Evolutionary conservation across 2,888 invertebrate species (phyloP).

Genomic region (Cerceris rybyensis): DNA sequence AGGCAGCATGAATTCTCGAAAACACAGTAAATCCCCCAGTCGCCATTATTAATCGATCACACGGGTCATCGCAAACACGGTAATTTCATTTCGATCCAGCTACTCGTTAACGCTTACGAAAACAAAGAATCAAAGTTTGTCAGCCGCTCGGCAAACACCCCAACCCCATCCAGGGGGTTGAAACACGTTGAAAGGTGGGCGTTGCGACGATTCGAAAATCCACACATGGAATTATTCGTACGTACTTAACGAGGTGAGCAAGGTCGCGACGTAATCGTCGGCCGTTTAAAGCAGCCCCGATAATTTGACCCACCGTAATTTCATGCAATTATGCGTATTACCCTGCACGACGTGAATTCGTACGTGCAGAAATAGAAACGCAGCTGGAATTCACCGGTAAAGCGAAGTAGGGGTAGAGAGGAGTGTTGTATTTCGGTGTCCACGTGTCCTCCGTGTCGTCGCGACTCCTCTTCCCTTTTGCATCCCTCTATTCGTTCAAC

Average conservation of each 20-base stretch:
- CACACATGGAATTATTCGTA: conserved; percentile 26
- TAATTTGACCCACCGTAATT: conserved; percentile 71
- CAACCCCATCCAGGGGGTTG: too few relatives aligned
- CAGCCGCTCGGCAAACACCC: too few relatives aligned
- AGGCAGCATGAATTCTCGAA: too few relatives aligned
- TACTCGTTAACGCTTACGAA: too few relatives aligned
- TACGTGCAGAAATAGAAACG: conserved; percentile 39
- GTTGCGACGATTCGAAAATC: not conserved
- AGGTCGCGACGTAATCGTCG: conserved; percentile 50
- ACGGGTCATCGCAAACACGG: not conserved
- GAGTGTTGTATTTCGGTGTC: conserved; percentile 35
- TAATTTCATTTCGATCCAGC: too few relatives aligned
- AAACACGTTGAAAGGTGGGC: not conserved
- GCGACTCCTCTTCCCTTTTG: not conserved
- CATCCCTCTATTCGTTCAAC: not conserved
- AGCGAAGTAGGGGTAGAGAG: not conserved
- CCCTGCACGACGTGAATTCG: conserved; percentile 45
- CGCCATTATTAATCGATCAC: not conserved
- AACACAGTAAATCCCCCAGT: not conserved
- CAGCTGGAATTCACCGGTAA: conserved; percentile 39
- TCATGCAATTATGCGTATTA: conserved; percentile 79
- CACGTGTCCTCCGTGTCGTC: conserved; percentile 34
- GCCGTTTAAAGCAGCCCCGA: conserved; percentile 56
- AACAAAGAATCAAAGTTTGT: too few relatives aligned
- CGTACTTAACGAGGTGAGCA: conserved; percentile 18